Evolutionary conservation across 2,113 vertebrate species (phyloP).

Genomic region (Saguinus imperator): DNA sequence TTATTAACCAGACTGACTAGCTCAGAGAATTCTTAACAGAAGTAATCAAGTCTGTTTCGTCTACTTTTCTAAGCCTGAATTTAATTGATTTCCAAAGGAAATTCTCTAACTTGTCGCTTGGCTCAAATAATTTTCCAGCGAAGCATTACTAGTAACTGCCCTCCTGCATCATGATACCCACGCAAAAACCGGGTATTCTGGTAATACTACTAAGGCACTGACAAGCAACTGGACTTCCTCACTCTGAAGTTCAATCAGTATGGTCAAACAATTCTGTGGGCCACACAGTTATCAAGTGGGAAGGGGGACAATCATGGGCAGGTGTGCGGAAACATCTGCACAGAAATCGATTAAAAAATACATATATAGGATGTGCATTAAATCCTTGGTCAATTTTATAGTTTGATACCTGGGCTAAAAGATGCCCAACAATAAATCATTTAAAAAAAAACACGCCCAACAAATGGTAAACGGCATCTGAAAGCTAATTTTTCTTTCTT

Average conservation of each 20-base stretch:
- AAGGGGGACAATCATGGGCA: not conserved
- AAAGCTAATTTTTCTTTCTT: constrained; percentile 8
- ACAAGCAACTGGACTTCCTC: not conserved
- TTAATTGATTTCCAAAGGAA: not conserved
- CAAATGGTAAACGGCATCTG: not conserved
- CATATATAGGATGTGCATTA: not conserved
- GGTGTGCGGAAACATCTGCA: not conserved
- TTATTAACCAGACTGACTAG: not conserved
- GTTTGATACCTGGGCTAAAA: not conserved
- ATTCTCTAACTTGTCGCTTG: constrained; percentile 18
- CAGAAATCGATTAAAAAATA: not conserved
- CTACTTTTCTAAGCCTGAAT: not conserved
- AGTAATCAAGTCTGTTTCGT: not conserved
- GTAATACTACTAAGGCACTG: not conserved
- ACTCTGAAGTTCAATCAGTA: not conserved
- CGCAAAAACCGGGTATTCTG: not conserved
- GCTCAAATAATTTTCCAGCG: not conserved
- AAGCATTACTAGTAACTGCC: not conserved
- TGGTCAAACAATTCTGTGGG: not conserved
- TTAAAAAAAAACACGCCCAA: no score
- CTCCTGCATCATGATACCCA: not conserved
- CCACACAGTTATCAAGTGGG: not conserved
- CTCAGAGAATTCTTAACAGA: not conserved
- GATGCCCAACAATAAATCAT: not conserved
- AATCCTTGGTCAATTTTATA: not conserved